Conservation (phyloP, 2,113 vertebrate genomes). For the Madoqua kirkii region DNA sequence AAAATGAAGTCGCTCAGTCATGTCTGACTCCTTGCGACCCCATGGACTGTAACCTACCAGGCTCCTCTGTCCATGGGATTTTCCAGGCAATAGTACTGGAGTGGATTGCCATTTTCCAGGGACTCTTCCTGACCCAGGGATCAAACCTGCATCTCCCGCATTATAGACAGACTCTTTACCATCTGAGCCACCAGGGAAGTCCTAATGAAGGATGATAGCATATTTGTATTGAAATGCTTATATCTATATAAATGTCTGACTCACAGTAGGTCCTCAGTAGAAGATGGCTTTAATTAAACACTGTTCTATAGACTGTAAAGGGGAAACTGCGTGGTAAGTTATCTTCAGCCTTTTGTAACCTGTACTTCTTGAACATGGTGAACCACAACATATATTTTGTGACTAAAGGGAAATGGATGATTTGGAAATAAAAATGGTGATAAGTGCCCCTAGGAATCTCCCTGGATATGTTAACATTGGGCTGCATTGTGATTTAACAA, state of each 20-base stretch:
- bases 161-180: no score
- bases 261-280: neutral
- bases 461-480: neutral
- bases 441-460: neutral
- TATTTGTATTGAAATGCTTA: neutral
- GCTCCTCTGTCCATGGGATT: no score
- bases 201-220: neutral
- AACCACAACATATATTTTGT: neutral
- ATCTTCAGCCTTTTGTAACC: neutral
- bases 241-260: neutral
- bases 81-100: no score
- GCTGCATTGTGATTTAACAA: neutral
- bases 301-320: neutral
- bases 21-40: no score
- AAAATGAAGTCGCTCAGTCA: no score
- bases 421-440: neutral
- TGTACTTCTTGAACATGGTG: neutral
- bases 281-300: neutral
- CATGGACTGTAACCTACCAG: no score
- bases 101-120: no score
- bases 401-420: neutral
- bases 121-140: no score
- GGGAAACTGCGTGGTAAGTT: neutral
- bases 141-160: rapidly evolving
- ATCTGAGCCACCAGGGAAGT: no score